phyloP scores from a whole-genome alignment of 2,888 invertebrate genomes.

The Noctua pronuba region DNA sequence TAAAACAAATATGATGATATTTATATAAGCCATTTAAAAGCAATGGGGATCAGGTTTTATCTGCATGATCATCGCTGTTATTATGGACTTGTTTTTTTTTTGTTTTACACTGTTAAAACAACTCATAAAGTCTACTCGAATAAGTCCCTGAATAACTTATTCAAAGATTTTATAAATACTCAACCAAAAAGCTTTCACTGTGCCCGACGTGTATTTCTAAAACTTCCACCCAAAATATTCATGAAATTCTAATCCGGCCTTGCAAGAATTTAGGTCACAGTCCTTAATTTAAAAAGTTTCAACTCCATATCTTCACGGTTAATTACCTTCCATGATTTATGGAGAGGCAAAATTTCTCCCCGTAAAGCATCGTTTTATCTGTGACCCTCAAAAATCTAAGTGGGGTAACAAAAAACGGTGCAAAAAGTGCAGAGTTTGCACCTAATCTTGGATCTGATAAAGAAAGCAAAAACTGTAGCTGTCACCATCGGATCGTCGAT shows the following conservation, averaged over 20 bases:
- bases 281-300: conserved; percentile 65
- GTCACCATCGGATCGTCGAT: conserved; percentile 68
- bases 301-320: conserved; percentile 66
- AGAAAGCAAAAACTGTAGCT: conserved; percentile 80
- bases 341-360: conserved; percentile 62
- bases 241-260: conserved; percentile 55
- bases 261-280: conserved; percentile 56
- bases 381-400: conserved; percentile 70
- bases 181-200: conserved; percentile 45
- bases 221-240: conserved; percentile 55
- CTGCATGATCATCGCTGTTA: conserved; percentile 41
- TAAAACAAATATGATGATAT: conserved; percentile 57
- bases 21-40: conserved; percentile 58
- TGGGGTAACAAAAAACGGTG: conserved; percentile 70
- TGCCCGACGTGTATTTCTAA: conserved; percentile 39
- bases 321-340: conserved; percentile 70
- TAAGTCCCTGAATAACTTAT: conserved; percentile 29
- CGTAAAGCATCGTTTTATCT: conserved; percentile 71
- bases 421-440: conserved; percentile 80
- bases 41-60: conserved; percentile 43
- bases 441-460: conserved; percentile 86
- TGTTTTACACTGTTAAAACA: conserved; percentile 27
- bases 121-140: conserved; percentile 10
- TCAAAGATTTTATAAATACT: conserved; percentile 33
- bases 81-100: conserved; percentile 15